Evolutionary conservation across 2,113 vertebrate species (phyloP).

Genomic region (Phrynocephalus versicolor): DNA sequence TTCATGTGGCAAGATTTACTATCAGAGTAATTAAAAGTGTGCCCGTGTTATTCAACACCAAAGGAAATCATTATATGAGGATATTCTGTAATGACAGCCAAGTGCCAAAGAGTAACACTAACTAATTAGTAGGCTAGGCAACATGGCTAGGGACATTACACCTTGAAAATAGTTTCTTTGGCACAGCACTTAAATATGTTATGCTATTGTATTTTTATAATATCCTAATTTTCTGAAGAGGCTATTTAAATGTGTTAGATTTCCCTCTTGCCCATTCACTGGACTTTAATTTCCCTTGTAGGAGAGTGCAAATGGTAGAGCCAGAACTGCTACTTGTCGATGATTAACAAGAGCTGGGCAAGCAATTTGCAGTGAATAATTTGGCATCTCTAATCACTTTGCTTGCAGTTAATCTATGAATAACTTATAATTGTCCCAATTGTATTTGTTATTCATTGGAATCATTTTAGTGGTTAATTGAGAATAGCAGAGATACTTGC

Average conservation of each 20-base stretch:
- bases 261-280: constrained; percentile 28
- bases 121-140: background rate
- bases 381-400: constrained; percentile 34
- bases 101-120: background rate
- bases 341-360: constrained; percentile 19
- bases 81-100: fast-evolving
- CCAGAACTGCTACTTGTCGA: constrained; percentile 43
- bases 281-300: constrained; percentile 22
- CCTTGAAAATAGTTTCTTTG: constrained; percentile 12
- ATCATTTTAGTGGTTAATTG: constrained; percentile 11
- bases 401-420: constrained; percentile 10
- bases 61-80: background rate
- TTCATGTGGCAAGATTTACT: background rate
- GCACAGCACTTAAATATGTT: constrained; percentile 15
- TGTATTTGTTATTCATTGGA: background rate
- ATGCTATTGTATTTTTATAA: constrained; percentile 17
- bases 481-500: background rate
- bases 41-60: fast-evolving
- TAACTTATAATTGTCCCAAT: constrained; percentile 31
- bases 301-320: constrained; percentile 28
- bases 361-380: constrained; percentile 44
- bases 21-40: background rate
- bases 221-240: constrained; percentile 30
- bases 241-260: constrained; percentile 19
- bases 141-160: fast-evolving